Conservation (phyloP, 2,888 invertebrate genomes). For the Pheosia gnoma region DNA sequence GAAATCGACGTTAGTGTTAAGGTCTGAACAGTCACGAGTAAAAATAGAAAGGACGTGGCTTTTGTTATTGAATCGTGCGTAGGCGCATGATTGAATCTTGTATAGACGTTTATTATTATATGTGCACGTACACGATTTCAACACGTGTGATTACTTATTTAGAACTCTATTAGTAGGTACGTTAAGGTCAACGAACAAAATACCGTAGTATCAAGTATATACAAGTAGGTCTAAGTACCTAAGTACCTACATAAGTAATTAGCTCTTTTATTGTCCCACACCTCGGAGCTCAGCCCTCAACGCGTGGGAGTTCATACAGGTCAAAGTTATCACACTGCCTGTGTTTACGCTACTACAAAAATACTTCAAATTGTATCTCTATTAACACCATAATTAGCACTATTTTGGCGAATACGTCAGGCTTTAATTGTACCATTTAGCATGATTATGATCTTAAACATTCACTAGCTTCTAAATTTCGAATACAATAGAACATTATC, state of each 20-base stretch:
- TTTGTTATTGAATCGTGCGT: constrained; percentile 27
- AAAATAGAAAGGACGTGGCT: constrained; percentile 35
- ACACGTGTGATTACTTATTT: neutral
- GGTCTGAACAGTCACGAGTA: constrained; percentile 35
- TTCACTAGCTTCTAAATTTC: constrained; percentile 15
- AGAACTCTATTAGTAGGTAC: neutral
- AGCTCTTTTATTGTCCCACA: too few relatives aligned
- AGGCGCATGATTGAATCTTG: constrained; percentile 13
- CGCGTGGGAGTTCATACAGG: too few relatives aligned
- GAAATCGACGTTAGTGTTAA: constrained; percentile 23
- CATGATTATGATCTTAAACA: constrained; percentile 20
- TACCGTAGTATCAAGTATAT: too few relatives aligned
- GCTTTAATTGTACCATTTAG: neutral
- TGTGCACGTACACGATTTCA: neutral
- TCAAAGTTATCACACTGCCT: too few relatives aligned
- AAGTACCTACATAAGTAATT: too few relatives aligned
- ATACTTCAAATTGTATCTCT: neutral
- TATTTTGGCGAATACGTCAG: neutral
- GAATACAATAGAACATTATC: constrained; percentile 32
- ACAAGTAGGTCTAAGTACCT: too few relatives aligned
- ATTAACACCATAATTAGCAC: neutral
- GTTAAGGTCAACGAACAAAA: too few relatives aligned
- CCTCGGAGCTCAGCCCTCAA: too few relatives aligned
- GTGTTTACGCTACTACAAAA: neutral
- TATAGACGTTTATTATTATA: neutral